Evolutionary conservation across 2,888 invertebrate genomes (phyloP).

Genomic region (Melieria crassipennis): DNA sequence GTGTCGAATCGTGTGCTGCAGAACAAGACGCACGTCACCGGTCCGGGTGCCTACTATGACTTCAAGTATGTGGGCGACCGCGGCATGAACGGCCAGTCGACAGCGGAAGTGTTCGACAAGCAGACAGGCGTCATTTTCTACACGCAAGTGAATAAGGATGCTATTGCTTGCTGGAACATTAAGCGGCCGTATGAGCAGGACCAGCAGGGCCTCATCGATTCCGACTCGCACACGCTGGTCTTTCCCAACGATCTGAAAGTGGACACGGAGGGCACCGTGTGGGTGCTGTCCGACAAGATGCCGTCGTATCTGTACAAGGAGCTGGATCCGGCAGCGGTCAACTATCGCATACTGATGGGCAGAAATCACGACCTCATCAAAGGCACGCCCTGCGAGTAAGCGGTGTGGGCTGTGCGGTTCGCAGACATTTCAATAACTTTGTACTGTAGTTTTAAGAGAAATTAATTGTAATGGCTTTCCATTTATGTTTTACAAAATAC

Average conservation of each 20-base stretch:
- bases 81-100: constrained; percentile 78
- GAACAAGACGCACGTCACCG: constrained; percentile 77
- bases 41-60: constrained; percentile 74
- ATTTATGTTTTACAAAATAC: no score
- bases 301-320: constrained; percentile 75
- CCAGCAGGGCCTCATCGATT: constrained; percentile 75
- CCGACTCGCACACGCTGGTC: constrained; percentile 74
- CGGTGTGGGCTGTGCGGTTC: no score
- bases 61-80: constrained; percentile 79
- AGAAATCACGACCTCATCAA: constrained; percentile 61
- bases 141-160: constrained; percentile 80
- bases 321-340: constrained; percentile 74
- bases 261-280: constrained; percentile 72
- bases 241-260: constrained; percentile 84
- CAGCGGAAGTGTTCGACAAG: constrained; percentile 77
- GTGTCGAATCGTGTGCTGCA: constrained; percentile 79
- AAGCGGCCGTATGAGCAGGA: constrained; percentile 72
- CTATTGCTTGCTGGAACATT: constrained; percentile 84
- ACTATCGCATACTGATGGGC: constrained; percentile 69
- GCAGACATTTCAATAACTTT: no score
- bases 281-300: constrained; percentile 82
- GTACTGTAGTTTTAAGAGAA: no score
- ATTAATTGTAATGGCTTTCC: no score
- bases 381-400: constrained; percentile 61
- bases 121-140: constrained; percentile 79